These are phyloP conservation scores for Andrena minutula DNA, from an alignment of 2,888 invertebrate genomes.

Conservation along the genomic window DNA sequence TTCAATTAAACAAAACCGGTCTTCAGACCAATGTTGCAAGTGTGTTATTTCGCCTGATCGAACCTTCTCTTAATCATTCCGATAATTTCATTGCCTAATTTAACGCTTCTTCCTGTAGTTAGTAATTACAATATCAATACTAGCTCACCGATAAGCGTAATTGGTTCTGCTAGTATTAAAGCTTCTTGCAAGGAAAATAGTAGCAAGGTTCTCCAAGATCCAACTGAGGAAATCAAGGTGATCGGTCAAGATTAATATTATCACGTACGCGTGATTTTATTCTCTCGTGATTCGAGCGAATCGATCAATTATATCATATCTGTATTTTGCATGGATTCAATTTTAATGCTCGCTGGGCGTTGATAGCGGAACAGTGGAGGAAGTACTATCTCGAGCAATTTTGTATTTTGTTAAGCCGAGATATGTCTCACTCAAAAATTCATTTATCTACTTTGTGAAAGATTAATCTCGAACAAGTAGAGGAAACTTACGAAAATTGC, in stretches of 20 bases:
- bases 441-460: too few relatives aligned
- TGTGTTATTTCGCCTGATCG: background rate
- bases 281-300: background rate
- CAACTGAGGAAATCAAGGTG: constrained; percentile 3
- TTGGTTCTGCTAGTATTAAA: constrained; percentile 9
- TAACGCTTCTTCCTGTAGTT: constrained; percentile 21
- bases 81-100: too few relatives aligned
- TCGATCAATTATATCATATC: too few relatives aligned
- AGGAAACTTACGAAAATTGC: background rate
- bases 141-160: background rate
- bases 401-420: background rate
- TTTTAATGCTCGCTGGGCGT: background rate
- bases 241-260: constrained; percentile 18
- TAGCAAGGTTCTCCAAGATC: background rate
- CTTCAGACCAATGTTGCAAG: background rate
- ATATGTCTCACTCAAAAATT: too few relatives aligned
- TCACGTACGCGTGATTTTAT: background rate
- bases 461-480: background rate
- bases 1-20: constrained; percentile 16
- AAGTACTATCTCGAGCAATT: too few relatives aligned
- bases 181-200: constrained; percentile 4
- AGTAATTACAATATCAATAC: constrained; percentile 8
- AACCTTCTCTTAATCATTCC: background rate
- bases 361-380: too few relatives aligned
- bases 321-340: too few relatives aligned